Percentiles rank a stretch among this genome's conserved stretches.
Evolutionary conservation across 2,797 vertebrate genomes (phyloP).

Genomic region (Philypnodon macrostomus): DNA sequence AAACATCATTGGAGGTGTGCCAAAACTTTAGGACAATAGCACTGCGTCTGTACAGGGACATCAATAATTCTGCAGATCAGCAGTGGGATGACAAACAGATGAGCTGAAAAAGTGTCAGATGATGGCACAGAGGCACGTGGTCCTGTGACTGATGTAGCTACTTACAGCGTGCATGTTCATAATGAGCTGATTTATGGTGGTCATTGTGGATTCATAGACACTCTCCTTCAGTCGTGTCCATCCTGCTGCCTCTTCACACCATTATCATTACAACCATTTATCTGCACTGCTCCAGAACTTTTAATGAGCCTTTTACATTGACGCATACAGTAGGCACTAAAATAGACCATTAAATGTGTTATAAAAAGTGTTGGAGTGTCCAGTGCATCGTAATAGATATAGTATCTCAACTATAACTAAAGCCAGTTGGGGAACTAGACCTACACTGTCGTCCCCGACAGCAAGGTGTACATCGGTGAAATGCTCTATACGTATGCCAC

Average conservation of each 20-base stretch:
- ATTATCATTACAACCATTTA: constrained; percentile 59
- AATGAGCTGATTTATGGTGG: constrained; percentile 80
- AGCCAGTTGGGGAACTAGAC: too few relatives aligned
- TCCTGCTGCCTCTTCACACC: constrained; percentile 35
- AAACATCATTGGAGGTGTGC: constrained; percentile 25
- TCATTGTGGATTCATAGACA: constrained; percentile 63
- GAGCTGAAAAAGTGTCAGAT: constrained; percentile 70
- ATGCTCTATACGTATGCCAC: too few relatives aligned
- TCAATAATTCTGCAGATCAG: constrained; percentile 72
- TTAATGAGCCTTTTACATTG: constrained; percentile 53
- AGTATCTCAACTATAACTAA: neutral
- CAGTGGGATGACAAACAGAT: constrained; percentile 65
- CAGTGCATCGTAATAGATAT: neutral
- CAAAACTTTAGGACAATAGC: constrained; percentile 52
- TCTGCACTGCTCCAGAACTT: constrained; percentile 44
- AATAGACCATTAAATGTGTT: constrained; percentile 25
- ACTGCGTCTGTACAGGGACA: constrained; percentile 51
- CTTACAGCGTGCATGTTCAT: constrained; percentile 71
- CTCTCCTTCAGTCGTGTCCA: constrained; percentile 45
- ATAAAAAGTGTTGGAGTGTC: constrained; percentile 15
- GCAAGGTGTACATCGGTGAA: too few relatives aligned
- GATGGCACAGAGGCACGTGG: constrained; percentile 67
- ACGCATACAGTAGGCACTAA: constrained; percentile 35
- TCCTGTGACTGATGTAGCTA: constrained; percentile 75
- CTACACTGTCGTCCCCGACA: too few relatives aligned